phyloP scores from a whole-genome alignment of 35 echinoderm and acorn worm genomes.

The Anneissia japonica region DNA sequence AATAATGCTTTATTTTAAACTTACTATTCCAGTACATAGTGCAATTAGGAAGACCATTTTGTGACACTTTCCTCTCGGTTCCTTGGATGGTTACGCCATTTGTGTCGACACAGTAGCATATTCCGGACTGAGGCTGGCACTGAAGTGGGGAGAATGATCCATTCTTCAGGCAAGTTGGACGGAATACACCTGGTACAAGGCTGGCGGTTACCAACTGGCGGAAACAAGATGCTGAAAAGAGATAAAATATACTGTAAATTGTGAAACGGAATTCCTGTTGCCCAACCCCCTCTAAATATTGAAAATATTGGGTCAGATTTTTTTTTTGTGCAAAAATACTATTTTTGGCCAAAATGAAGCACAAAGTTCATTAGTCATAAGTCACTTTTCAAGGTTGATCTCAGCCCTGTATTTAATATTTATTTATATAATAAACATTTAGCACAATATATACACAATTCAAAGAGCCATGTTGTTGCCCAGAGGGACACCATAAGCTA shows the following conservation, averaged over 20 bases:
- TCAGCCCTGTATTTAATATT: too few species aligned
- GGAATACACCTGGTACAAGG: conserved; percentile 16
- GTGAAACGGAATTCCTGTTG: too few species aligned
- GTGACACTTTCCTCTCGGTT: not conserved
- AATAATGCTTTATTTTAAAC: not conserved
- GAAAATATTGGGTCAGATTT: too few species aligned
- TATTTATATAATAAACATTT: too few species aligned
- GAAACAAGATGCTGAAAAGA: conserved; percentile 19
- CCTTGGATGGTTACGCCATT: conserved; percentile 20
- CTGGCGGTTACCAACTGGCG: conserved; percentile 39
- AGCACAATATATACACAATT: too few species aligned
- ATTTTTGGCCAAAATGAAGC: too few species aligned
- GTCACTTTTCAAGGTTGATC: too few species aligned
- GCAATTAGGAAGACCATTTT: conserved; percentile 9
- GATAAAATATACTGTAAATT: not conserved
- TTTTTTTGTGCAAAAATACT: too few species aligned
- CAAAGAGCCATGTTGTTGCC: too few species aligned
- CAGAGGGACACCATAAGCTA: too few species aligned
- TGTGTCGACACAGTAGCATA: conserved; percentile 39
- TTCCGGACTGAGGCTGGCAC: not conserved
- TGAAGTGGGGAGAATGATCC: conserved; percentile 31
- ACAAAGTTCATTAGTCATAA: too few species aligned
- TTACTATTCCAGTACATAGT: conserved; percentile 36
- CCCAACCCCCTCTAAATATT: too few species aligned
- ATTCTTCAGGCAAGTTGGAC: conserved; percentile 26